Evolutionary conservation across 2,888 invertebrate genomes (phyloP).

Genomic region (Brenthis daphne): DNA sequence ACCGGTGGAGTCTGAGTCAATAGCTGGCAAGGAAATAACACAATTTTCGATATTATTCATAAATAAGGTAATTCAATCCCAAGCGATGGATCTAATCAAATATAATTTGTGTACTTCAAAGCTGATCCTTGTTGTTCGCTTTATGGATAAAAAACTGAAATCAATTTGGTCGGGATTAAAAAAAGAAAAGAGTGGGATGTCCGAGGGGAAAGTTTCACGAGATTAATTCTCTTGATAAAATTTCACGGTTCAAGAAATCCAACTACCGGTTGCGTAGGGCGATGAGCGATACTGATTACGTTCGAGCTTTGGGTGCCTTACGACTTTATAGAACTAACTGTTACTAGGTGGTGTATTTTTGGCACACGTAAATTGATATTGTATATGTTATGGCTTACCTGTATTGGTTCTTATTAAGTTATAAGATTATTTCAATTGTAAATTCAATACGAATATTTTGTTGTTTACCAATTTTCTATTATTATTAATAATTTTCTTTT

Average conservation of each 20-base stretch:
- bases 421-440: no score
- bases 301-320: constrained; percentile 57
- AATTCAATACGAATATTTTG: no score
- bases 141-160: constrained; percentile 51
- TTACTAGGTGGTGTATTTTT: not conserved
- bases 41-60: no score
- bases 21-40: no score
- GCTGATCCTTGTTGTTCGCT: constrained; percentile 39
- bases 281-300: constrained; percentile 81
- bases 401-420: not conserved
- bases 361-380: no score
- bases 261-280: constrained; percentile 81
- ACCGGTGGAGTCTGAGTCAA: no score
- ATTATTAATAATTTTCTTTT: no score
- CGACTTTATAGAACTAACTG: constrained; percentile 45
- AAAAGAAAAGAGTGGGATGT: constrained; percentile 65
- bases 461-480: no score
- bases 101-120: constrained; percentile 27
- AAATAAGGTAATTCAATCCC: not conserved
- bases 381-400: no score
- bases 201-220: constrained; percentile 75
- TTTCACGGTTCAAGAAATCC: constrained; percentile 82
- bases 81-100: constrained; percentile 15
- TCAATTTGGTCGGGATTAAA: constrained; percentile 69
- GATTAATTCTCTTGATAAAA: constrained; percentile 82